Base-by-base conservation (phyloP, 2,797 vertebrate genomes). In the Pangasius larnaudii region DNA sequence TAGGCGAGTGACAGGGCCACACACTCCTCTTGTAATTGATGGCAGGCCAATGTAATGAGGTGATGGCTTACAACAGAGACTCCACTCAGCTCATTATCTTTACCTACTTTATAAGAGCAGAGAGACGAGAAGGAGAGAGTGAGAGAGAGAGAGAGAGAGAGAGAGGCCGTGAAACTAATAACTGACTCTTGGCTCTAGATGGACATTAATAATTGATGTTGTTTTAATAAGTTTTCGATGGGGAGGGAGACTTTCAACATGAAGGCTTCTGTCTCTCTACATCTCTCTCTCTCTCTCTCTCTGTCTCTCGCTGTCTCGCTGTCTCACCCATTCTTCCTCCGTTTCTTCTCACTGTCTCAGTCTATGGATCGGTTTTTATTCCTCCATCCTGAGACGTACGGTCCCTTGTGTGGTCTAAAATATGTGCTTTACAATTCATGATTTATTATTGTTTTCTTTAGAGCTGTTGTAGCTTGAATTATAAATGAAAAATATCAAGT, bases 191-290 rank as follows among this genome's bases (percentile, higher is more conserved):
- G 88, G 91, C 91, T 92, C 85, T 87, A 91, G 86, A 92, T 90
- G 91, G 92, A 58, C 89, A 92, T 93, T 94, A 92, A 94, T 94
- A 93, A 94, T 95, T 93, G 92, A 94, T 94, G 89, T 88, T 93
- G 93, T 93, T 94, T 93, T 94, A 93, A 94, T 93, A 92, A 78
- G 91, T 92, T 93, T 93, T 94, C 86, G 87, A 91, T 89, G 51
- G 88, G 79, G 91, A 91, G 89, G 88, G 87, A 88, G 89, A 91
- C 86, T 90, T 87, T 87, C 86, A 53, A 53, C 78, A 49, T 79
- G 74, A 80, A 89, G 89, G 82, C 89, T 80, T 87, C 82, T 89
- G 69, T 84, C 86, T 85, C 85, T 84, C 36, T 82, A 63, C 22
- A 61, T 61, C 67, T 16, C 39, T 58, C 74, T 85, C 85, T 72